Evolutionary conservation across 2,888 invertebrate genomes (phyloP), one percentile per base, ranked within the genome.

Genomic region (Drosophila aldrichi): DNA sequence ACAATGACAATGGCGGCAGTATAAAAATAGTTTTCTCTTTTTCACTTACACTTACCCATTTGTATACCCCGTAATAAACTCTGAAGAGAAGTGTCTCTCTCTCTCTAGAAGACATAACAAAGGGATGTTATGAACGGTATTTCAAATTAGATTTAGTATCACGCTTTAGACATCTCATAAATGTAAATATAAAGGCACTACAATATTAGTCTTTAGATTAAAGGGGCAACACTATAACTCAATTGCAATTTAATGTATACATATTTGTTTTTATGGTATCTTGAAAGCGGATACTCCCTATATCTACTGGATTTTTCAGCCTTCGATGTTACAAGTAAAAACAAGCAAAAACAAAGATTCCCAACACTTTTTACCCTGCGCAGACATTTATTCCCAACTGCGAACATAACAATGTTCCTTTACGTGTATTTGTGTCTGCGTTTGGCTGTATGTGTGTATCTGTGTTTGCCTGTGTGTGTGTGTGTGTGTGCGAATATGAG

Each of bases 331-430:
- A 32, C 18, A 48, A 55, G 20, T n/a, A 49, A 5, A 25, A 38
- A n/a, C 16, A 38, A 38, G 16, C 12, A 16, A 20, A 41, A 56
- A 18, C 51, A 40, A 60, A 55, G 7, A 6, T 34, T 58, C 18
- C 8, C 16, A 49, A 48, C 41, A 71, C 36, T 64, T 64, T 77
- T 72, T 41, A 44, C 54, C 12, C 18, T 55, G 49, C 58, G 49
- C 60, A 52, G 59, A 64, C 74, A 79, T 79, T 70, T 71, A 72
- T 77, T 84, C 64, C 70, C 76, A 55, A 54, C 52, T 52, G 62
- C 54, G 66, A 60, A 72, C 70, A 57, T 69, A 56, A 46, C 62
- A 51, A 40, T 66, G 18, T 48, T 6, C 36, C 29, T n/a, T 18
- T 36, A 22, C 3, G 6, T 38, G 22, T 32, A 44, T 25, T 44